Base-by-base conservation (phyloP, 2,113 vertebrate genomes). In the Anguilla japonica region DNA sequence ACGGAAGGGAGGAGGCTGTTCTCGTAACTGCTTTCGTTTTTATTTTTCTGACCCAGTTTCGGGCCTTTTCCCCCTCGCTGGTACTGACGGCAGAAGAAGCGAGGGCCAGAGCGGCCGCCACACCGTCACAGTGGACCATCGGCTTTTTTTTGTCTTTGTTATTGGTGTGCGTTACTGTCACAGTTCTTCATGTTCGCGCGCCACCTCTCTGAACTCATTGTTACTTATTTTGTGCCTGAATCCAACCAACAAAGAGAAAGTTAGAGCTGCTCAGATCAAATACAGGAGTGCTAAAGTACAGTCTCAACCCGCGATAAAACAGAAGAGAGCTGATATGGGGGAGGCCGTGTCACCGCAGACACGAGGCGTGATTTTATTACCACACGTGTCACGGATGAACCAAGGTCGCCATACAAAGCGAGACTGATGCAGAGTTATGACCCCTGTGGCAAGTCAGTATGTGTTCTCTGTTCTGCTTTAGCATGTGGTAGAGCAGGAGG, bases 401-500 rank as follows among this genome's bases (percentile, higher is more conserved):
- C 60, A 22, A 22, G 60, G 60, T 63, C 22, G 22, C 60, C 4
- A 4, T 63, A 63, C 60, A 26, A 22, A 63, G 60, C 22, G 89
- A 90, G 87, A 85, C 22, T 15, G 78, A 79, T 60, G 79, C 26
- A 85, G 90, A 89, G 88, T 88, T 86, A 91, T 91, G 86, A 90
- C 89, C 92, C 93, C 90, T 90, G 90, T 89, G 94, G 91, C 91
- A 93, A 93, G 90, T 92, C 91, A 92, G 87, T 90, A 92, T 87
- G 86, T 94, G 89, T 92, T 89, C 92, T 94, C 91, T 95, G 93
- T 92, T 93, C 93, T 94, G 93, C 93, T 93, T 93, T 95, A 87
- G 94, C 94, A 95, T 95, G 95, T 92, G 93, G 92, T 93, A 94
- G 93, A 92, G 88, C 91, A 91, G 92, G 93, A 85, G 89, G 89